Percentiles rank a stretch among this genome's conserved stretches.
Conservation (phyloP, 1,140 invertebrate species). For the Maconellicoccus hirsutus region DNA sequence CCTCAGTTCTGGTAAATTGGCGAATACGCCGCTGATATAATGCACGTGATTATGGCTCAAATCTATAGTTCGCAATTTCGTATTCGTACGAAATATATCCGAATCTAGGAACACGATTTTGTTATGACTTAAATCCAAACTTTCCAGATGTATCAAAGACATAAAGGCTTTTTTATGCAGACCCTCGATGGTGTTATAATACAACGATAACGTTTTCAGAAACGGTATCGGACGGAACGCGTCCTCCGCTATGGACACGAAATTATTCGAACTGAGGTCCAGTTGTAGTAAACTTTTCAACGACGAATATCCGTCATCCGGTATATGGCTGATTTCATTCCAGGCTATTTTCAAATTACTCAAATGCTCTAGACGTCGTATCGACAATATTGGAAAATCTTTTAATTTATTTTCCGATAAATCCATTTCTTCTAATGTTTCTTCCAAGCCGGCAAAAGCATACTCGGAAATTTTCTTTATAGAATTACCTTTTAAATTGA, state of each 20-base stretch:
- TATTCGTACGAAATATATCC: constrained; percentile 59
- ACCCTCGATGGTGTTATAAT: constrained; percentile 66
- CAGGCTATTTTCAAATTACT: constrained; percentile 61
- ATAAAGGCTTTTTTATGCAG: constrained; percentile 65
- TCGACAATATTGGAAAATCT: constrained; percentile 63
- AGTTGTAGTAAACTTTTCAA: constrained; percentile 59
- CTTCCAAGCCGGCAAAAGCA: constrained; percentile 72
- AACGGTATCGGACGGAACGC: constrained; percentile 68
- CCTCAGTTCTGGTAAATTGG: constrained; percentile 58
- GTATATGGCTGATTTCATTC: constrained; percentile 63
- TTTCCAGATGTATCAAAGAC: constrained; percentile 59
- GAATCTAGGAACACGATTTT: constrained; percentile 61
- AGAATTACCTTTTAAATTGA: constrained; percentile 73
- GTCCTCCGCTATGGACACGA: constrained; percentile 56
- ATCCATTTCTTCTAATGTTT: constrained; percentile 65
- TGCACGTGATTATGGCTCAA: constrained; percentile 81
- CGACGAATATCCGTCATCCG: constrained; percentile 52
- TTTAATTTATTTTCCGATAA: constrained; percentile 74
- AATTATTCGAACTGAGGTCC: constrained; percentile 76
- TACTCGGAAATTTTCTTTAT: constrained; percentile 66
- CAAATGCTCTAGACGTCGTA: constrained; percentile 60
- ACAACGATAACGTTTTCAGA: constrained; percentile 64
- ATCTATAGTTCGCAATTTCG: constrained; percentile 65
- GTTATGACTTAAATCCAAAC: constrained; percentile 76
- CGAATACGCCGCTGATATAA: constrained; percentile 66